These are phyloP conservation scores for Protobothrops flavoviridis DNA, from an alignment of 2,113 vertebrate genomes.

Conservation along the genomic window DNA sequence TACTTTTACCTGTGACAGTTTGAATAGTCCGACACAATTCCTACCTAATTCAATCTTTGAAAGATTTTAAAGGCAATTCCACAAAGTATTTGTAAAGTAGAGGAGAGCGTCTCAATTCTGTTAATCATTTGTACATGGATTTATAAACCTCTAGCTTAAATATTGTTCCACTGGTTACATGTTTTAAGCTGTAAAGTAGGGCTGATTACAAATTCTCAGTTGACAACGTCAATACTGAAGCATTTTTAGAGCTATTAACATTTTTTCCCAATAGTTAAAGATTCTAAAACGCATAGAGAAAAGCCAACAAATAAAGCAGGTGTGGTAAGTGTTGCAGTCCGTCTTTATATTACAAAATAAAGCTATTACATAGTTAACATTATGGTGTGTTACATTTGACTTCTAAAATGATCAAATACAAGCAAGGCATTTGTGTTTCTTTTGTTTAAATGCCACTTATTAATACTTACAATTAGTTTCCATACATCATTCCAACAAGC, in stretches of 20 bases:
- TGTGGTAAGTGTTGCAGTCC: conserved; percentile 37
- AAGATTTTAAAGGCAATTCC: background rate
- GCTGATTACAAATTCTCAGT: conserved; percentile 62
- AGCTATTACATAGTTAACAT: conserved; percentile 38
- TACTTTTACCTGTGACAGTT: conserved; percentile 4
- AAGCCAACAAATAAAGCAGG: background rate
- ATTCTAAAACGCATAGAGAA: background rate
- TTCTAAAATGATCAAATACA: conserved; percentile 53
- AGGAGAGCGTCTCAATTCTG: background rate
- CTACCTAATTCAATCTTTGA: background rate
- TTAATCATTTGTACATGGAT: conserved; percentile 23
- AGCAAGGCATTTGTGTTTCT: conserved; percentile 30
- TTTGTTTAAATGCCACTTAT: conserved; percentile 45
- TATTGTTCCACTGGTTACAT: background rate
- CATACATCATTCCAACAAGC: conserved; percentile 8
- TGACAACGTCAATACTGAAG: conserved; percentile 38
- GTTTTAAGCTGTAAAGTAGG: conserved; percentile 19
- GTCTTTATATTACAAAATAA: conserved; percentile 41
- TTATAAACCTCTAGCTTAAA: conserved; percentile 18
- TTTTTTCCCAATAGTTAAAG: background rate
- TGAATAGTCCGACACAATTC: background rate
- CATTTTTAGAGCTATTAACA: background rate
- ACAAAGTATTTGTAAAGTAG: background rate
- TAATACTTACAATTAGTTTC: conserved; percentile 18
- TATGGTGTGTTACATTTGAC: conserved; percentile 55